Evolutionary conservation across 2,888 invertebrate genomes (phyloP).

Genomic region (Drosophila histrio): DNA sequence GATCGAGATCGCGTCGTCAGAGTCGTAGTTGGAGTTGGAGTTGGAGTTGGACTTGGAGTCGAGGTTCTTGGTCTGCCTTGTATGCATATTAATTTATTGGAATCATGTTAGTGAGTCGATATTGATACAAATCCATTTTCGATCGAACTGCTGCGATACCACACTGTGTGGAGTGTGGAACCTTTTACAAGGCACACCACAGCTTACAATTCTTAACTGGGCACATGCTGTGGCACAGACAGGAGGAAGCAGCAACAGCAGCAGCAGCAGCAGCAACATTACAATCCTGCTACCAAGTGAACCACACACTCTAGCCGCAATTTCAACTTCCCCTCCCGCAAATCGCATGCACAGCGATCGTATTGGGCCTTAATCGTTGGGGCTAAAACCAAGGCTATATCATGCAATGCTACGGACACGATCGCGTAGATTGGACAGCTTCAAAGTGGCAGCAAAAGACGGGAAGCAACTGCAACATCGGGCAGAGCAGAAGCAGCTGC

Average conservation of each 20-base stretch:
- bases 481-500: conserved; percentile 29
- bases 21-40: conserved; percentile 19
- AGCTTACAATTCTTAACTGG: conserved; percentile 33
- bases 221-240: conserved; percentile 63
- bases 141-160: conserved; percentile 77
- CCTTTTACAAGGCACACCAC: conserved; percentile 11
- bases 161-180: neutral
- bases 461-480: conserved; percentile 26
- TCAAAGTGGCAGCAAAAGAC: conserved; percentile 23
- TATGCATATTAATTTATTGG: conserved; percentile 84
- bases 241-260: conserved; percentile 54
- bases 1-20: conserved; percentile 63
- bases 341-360: conserved; percentile 68
- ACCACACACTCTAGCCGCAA: neutral
- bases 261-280: conserved; percentile 64
- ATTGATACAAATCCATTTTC: conserved; percentile 84
- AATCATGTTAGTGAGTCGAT: conserved; percentile 84
- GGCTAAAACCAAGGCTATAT: conserved; percentile 39
- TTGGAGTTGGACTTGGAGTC: conserved; percentile 31
- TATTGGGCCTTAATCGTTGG: conserved; percentile 66
- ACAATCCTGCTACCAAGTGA: conserved; percentile 17
- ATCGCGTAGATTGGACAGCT: conserved; percentile 14
- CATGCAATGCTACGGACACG: conserved; percentile 60
- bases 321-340: conserved; percentile 22
- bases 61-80: conserved; percentile 52